Evolutionary conservation across 2,797 vertebrate genomes (phyloP), one percentile per base, ranked within the genome.

Genomic region (Rhabdomys pumilio): DNA sequence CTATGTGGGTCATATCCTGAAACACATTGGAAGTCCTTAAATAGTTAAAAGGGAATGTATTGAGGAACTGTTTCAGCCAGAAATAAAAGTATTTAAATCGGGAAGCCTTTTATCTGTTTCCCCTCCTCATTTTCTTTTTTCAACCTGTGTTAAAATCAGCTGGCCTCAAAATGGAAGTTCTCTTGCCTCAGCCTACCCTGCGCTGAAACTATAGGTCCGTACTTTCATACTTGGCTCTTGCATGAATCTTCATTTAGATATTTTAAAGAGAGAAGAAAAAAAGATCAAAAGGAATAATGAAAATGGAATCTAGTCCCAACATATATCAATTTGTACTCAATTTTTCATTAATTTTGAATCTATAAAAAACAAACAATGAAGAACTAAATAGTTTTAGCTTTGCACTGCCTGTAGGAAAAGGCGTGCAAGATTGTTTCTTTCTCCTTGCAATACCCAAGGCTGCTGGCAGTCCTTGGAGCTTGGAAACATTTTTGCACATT

Each of bases 401-500:
- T 67, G 72, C 59, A 44, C 0, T 24, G 89, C 73, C 61, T 50
- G 20, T 17, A 15, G 53, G 29, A 8, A 15, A 89, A 63, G 50
- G 41, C 65, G 10, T 3, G 9, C n/a, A 84, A 53, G 41, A 41
- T 41, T 15, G n/a, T 87, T 44, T 88, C 38, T 75, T 73, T 89
- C 55, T 84, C 3, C 1, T 41, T 38, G 85, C 55, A 59, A 59
- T 1, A 24, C 55, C 69, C 73, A 69, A 83, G 31, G 38, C 44
- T 10, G 44, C 44, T 73, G 4, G 1, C 0, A 41, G 55, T 50
- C 83, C 72, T 94, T n/a, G 44, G 38, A n/a, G 29, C 79, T 82
- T 47, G 24, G 80, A 53, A 80, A 91, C 79, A 76, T 87, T 83
- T 34, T 77, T 82, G 89, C 57, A 95, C 86, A 67, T 85, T 90